phyloP scores from a whole-genome alignment of 2,113 vertebrate species.

The Hyperopisus bebe region DNA sequence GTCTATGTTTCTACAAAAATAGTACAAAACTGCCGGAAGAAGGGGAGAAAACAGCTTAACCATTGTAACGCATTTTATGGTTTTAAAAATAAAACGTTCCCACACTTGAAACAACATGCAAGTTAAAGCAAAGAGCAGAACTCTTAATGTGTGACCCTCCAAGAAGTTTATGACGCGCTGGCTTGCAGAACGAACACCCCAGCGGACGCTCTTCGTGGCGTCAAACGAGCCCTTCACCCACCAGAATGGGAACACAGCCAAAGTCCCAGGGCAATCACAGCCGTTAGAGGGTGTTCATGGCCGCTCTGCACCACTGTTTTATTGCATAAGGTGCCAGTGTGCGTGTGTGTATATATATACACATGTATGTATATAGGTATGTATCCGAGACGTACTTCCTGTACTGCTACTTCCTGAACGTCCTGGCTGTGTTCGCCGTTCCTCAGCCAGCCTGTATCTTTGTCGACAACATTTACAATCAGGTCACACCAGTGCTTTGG shows the following conservation, averaged over 20 bases:
- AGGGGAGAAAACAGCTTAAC: neutral
- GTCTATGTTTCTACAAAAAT: neutral
- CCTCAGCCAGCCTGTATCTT: neutral
- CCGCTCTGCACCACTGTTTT: constrained; percentile 33
- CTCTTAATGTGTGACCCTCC: neutral
- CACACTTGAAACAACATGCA: neutral
- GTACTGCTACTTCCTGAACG: neutral
- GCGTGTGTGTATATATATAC: neutral
- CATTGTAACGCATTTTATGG: neutral
- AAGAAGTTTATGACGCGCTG: neutral
- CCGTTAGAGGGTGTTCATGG: constrained; percentile 75
- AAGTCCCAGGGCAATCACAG: neutral
- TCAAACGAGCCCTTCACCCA: neutral
- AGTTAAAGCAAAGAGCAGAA: neutral
- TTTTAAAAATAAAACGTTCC: neutral
- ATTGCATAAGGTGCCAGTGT: constrained; percentile 27
- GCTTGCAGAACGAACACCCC: neutral
- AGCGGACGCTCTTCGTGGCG: neutral
- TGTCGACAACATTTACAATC: neutral
- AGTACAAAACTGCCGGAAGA: neutral
- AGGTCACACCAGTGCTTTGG: neutral
- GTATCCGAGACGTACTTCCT: neutral
- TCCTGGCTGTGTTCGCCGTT: neutral
- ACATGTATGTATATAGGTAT: neutral
- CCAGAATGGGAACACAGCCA: neutral